A percentile compares a stretch with the other conserved stretches of the same genome.
These are phyloP conservation scores for Brachyhypopomus occidentalis DNA, from an alignment of 2,113 vertebrate species.

Conservation along the genomic window DNA sequence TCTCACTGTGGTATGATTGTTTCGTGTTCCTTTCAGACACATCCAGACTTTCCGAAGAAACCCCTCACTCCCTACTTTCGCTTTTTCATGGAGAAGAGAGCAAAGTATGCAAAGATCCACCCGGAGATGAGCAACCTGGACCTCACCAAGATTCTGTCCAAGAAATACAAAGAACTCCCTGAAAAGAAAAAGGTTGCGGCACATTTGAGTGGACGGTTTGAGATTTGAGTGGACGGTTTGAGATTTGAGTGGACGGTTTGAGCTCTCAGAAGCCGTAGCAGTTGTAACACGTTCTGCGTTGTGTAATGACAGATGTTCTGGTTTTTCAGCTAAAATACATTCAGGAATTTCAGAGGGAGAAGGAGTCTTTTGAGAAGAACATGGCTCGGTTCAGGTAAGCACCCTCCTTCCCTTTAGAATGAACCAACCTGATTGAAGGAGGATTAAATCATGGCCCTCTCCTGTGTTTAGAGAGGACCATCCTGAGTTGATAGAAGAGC, in stretches of 20 bases:
- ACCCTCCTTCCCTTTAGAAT: not conserved
- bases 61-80: constrained; percentile 79
- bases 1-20: not conserved
- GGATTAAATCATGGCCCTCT: not conserved
- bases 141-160: constrained; percentile 81
- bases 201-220: too few species aligned
- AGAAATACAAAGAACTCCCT: constrained; percentile 80
- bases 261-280: not conserved
- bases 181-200: constrained; percentile 78
- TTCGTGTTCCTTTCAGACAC: constrained; percentile 64
- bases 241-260: not conserved
- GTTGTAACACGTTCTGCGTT: not conserved
- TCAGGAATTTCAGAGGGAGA: constrained; percentile 78
- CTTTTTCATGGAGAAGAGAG: constrained; percentile 82
- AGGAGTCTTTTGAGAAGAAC: constrained; percentile 78
- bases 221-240: too few species aligned
- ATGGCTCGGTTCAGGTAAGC: constrained; percentile 79
- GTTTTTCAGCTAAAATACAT: constrained; percentile 76
- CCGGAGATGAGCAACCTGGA: constrained; percentile 83
- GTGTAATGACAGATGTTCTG: not conserved
- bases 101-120: constrained; percentile 82
- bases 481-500: constrained; percentile 77
- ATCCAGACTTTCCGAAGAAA: constrained; percentile 81
- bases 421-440: not conserved
- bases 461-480: constrained; percentile 70